These are phyloP conservation scores for Ligdia adustata DNA, from an alignment of 2,888 invertebrate species.

Conservation along the genomic window DNA sequence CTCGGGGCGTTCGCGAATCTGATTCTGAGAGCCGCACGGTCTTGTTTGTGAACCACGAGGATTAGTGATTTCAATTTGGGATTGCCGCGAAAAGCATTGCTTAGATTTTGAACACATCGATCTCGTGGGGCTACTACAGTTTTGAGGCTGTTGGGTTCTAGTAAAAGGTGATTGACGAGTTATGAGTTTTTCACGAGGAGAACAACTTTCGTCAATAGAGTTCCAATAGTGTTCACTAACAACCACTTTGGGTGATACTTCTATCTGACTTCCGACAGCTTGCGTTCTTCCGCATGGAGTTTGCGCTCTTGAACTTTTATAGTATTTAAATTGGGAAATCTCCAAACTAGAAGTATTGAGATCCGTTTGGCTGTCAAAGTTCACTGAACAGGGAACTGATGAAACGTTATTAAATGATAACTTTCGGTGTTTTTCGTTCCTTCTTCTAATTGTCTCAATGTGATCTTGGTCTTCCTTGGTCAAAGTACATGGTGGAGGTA, in stretches of 20 bases:
- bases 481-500: conserved; percentile 42
- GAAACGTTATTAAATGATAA: conserved; percentile 34
- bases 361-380: conserved; percentile 49
- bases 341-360: not conserved
- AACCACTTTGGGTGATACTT: conserved; percentile 43
- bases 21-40: not conserved
- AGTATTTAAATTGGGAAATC: no score
- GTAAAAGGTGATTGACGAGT: no score
- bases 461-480: conserved; percentile 47
- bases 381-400: conserved; percentile 36
- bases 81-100: not conserved
- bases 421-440: conserved; percentile 27
- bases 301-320: conserved; percentile 14
- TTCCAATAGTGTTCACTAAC: conserved; percentile 59
- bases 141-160: no score
- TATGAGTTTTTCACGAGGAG: no score
- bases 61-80: not conserved
- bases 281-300: conserved; percentile 10
- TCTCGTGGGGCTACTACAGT: no score
- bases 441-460: conserved; percentile 48
- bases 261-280: conserved; percentile 24
- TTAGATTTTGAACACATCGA: not conserved
- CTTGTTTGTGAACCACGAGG: not conserved
- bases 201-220: conserved; percentile 19
- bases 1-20: not conserved